Evolutionary conservation across 2,888 invertebrate genomes (phyloP).

Genomic region (Junonia oenone): DNA sequence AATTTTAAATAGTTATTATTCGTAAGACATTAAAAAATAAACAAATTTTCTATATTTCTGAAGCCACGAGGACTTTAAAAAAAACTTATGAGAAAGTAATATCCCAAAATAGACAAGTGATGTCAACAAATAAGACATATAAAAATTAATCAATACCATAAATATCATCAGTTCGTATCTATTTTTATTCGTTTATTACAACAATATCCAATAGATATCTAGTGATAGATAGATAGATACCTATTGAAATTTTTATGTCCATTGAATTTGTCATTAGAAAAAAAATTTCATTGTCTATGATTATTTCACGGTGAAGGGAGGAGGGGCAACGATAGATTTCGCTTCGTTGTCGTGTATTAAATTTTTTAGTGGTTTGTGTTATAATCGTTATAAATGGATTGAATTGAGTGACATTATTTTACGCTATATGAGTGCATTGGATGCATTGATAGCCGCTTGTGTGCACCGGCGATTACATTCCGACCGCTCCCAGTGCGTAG

Average conservation of each 20-base stretch:
- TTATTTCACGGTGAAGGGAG: slow-evolving; percentile 68
- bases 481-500: slow-evolving; percentile 74
- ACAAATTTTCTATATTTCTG: no score
- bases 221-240: no score
- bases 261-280: slow-evolving; percentile 3
- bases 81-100: no score
- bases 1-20: no score
- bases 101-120: no score
- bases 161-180: no score
- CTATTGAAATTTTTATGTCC: neutral
- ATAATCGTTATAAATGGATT: slow-evolving; percentile 51
- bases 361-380: slow-evolving; percentile 60
- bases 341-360: slow-evolving; percentile 73
- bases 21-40: no score
- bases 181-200: no score
- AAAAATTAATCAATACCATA: no score
- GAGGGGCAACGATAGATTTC: slow-evolving; percentile 60
- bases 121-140: no score
- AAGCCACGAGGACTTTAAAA: no score
- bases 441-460: slow-evolving; percentile 38
- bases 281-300: slow-evolving; percentile 49
- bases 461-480: slow-evolving; percentile 55
- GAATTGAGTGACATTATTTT: slow-evolving; percentile 54
- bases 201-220: no score
- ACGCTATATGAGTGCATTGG: slow-evolving; percentile 50